Evolutionary conservation across 2,797 vertebrate genomes (phyloP), one percentile per base, ranked within the genome.

Genomic region (Oophaga sylvatica): DNA sequence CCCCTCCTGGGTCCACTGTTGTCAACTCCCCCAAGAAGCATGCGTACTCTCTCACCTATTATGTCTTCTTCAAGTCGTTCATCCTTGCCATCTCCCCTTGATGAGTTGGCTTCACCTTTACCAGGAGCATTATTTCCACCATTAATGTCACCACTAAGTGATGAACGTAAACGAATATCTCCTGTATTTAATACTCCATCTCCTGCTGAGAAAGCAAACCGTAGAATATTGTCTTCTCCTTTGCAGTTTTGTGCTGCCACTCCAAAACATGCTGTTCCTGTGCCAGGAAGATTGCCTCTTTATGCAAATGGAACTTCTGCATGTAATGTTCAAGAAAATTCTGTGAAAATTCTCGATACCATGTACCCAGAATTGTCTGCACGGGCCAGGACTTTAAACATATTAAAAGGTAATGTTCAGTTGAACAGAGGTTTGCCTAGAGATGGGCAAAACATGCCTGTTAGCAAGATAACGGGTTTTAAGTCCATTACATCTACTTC

Each of bases 311-410:
- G 95, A 5, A 90, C 90, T 2, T 81, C 94, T 1, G 87, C 93
- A 45, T 90, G 93, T 5, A 92, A 85, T 8, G 92, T 93, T 1
- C 97, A 96, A 91, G 97, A 98, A 88, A 99, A 97, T 89, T 99
- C 98, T 0, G 97, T 99, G 91, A 97, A 96, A 91, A 97, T 99
- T 67, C 91, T 99, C 5, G 98, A 99, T 90, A 96, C 95, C 80
- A 98, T 99, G 97, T 99, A 99, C 91, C 98, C 98, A 12, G 96
- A 99, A 75, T 92, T 99, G 1, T 99, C 98, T 2, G 97, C 98
- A 78, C 95, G 96, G 2, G 98, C 97, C 17, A 95, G 97, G 82
- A 99, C 98, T 17, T 95, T 99, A 77, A 98, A 93, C 92, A 97
- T 99, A 78, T 95, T 99, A 78, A 95, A 96, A 90, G 97, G 98